A percentile compares a stretch with the other conserved stretches of the same genome.
Conservation (phyloP, 2,113 vertebrate species). For the Sinocyclocheilus anshuiensis region DNA sequence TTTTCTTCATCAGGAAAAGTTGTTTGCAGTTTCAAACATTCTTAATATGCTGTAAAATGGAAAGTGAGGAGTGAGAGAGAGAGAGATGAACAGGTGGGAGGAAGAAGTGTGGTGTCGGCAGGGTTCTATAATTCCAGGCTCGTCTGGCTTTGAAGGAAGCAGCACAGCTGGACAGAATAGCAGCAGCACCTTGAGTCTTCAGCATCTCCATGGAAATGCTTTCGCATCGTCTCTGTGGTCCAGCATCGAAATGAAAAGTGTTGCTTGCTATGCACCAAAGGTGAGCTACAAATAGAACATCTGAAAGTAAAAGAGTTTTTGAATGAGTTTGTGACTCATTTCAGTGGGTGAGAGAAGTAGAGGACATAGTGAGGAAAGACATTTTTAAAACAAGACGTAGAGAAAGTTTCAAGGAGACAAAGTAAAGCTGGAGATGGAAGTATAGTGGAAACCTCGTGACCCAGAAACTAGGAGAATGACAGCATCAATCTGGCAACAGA, state of each 20-base stretch:
- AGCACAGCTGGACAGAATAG: conserved; percentile 8
- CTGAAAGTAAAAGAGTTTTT: background rate
- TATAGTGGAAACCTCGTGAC: background rate
- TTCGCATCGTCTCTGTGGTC: conserved; percentile 17
- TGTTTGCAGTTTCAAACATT: background rate
- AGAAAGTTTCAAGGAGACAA: background rate
- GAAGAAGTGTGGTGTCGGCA: background rate
- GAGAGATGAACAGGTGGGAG: background rate
- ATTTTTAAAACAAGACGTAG: background rate
- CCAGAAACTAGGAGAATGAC: background rate
- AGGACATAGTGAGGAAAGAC: background rate
- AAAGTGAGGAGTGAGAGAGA: background rate
- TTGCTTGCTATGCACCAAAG: background rate
- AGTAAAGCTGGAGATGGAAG: background rate
- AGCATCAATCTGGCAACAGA: background rate
- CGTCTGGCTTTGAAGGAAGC: conserved; percentile 28
- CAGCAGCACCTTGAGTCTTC: background rate
- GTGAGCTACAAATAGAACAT: conserved; percentile 18
- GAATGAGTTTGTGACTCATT: background rate
- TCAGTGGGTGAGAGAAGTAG: background rate
- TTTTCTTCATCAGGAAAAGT: background rate
- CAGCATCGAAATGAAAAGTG: background rate
- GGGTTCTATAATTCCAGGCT: conserved; percentile 10
- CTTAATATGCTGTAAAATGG: background rate
- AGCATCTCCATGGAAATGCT: conserved; percentile 23